Evolutionary conservation across 2,888 invertebrate genomes (phyloP).

Genomic region (Phania funesta): DNA sequence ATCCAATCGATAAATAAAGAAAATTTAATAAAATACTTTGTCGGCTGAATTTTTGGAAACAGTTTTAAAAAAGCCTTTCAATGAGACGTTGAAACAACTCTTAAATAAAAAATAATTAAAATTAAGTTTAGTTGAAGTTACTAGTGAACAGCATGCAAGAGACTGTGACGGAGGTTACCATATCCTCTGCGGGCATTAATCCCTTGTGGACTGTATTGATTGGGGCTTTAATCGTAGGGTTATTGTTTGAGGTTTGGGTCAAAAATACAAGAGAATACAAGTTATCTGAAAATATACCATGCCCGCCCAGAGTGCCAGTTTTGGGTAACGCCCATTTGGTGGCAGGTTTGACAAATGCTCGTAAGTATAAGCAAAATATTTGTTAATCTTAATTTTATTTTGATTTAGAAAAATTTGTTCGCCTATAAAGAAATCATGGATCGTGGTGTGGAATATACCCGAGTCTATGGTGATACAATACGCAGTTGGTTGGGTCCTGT

Average conservation of each 20-base stretch:
- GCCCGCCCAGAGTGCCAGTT: constrained; percentile 84
- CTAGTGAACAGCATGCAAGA: constrained; percentile 14
- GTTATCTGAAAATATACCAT: constrained; percentile 86
- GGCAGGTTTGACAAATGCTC: constrained; percentile 83
- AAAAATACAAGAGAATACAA: constrained; percentile 82
- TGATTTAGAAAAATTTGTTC: neutral
- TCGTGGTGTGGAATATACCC: constrained; percentile 71
- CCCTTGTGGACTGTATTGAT: constrained; percentile 73
- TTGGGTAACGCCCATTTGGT: constrained; percentile 86
- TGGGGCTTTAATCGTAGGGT: constrained; percentile 71
- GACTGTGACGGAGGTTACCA: constrained; percentile 22
- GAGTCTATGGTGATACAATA: constrained; percentile 85
- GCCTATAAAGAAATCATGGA: constrained; percentile 71
- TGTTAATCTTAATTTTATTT: neutral
- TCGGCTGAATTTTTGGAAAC: neutral
- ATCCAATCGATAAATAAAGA: constrained; percentile 12
- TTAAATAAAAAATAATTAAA: neutral
- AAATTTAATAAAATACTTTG: constrained; percentile 35
- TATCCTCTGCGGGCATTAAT: constrained; percentile 65
- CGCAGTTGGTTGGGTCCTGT: constrained; percentile 87
- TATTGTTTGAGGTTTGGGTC: constrained; percentile 80
- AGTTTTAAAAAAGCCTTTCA: constrained; percentile 34
- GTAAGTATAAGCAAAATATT: constrained; percentile 79
- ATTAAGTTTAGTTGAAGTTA: constrained; percentile 34
- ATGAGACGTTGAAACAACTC: constrained; percentile 8